Evolutionary conservation across 2,888 invertebrate genomes (phyloP), one percentile per base, ranked within the genome.

Genomic region (Pachydiplax longipennis): DNA sequence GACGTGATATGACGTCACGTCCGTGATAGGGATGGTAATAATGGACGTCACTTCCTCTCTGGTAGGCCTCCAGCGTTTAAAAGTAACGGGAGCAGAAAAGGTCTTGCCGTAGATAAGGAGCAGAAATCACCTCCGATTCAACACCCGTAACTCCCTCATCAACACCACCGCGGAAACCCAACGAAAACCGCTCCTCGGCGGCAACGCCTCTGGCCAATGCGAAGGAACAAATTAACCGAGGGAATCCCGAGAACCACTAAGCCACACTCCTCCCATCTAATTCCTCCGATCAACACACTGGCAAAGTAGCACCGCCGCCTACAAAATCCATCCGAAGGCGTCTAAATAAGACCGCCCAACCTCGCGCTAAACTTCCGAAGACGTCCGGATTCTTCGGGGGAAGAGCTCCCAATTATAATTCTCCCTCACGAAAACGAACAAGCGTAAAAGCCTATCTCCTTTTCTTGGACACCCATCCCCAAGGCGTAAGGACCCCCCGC

Each of bases 401-500:
- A 65, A 31, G 90, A 37, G 93, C 92, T 92, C 92, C 91, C 35
- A 83, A 83, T 83, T 83, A 83, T 61, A 25, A 22, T 12, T 87
- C 58, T 87, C 87, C 82, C 87, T 61, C 61, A 61, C 87, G 83
- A 58, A 58, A 37, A 58, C 44, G 83, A 61, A 58, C 83, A n/a
- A 35, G 22, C 83, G 35, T 58, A 83, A 91, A 92, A 91, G 44
- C 44, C 44, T 37, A 91, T 73, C 91, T 91, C 91, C 92, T 65
- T 65, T 25, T 92, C 92, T 92, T 90, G 91, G 65, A 90, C 90
- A 90, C 90, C 91, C 90, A 90, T 93, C 93, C 93, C 93, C 94
- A 93, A 93, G 93, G 93, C 93, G 93, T 93, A 93, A n/a, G 93
- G 93, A 93, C 93, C 92, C 93, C 93, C 93, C 93, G 94, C 93